These are phyloP conservation scores for Stomatorhinus walkeri DNA, from an alignment of 2,797 vertebrate species.

Conservation along the genomic window DNA sequence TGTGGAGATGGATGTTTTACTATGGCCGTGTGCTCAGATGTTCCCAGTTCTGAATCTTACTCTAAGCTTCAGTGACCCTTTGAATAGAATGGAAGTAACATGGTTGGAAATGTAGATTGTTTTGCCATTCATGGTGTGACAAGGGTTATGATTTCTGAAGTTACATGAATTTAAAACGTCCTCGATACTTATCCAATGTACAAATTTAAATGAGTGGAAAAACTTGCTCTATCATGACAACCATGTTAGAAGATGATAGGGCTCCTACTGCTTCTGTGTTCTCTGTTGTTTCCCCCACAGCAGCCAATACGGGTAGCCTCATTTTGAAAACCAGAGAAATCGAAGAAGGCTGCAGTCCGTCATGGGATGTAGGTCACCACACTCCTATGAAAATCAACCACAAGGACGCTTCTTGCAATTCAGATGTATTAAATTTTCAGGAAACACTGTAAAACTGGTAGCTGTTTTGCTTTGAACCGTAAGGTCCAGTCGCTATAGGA, in stretches of 20 bases:
- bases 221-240: background rate
- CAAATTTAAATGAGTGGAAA: background rate
- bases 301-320: background rate
- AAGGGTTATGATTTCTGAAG: background rate
- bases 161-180: background rate
- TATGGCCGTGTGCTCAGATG: background rate
- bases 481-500: background rate
- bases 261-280: background rate
- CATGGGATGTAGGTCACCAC: background rate
- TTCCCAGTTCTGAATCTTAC: background rate
- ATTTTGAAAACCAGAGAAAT: background rate
- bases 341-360: background rate
- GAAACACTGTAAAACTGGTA: background rate
- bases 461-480: background rate
- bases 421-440: background rate
- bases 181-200: background rate
- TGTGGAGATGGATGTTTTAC: background rate
- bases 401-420: background rate
- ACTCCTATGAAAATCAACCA: background rate
- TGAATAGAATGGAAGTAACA: background rate
- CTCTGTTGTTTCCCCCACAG: background rate
- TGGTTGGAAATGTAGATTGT: background rate
- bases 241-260: background rate
- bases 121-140: background rate
- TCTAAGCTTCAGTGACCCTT: background rate